A percentile compares a stretch with the other conserved stretches of the same genome.
These are phyloP conservation scores for Troides aeacus DNA, from an alignment of 2,888 invertebrate genomes.

Conservation along the genomic window DNA sequence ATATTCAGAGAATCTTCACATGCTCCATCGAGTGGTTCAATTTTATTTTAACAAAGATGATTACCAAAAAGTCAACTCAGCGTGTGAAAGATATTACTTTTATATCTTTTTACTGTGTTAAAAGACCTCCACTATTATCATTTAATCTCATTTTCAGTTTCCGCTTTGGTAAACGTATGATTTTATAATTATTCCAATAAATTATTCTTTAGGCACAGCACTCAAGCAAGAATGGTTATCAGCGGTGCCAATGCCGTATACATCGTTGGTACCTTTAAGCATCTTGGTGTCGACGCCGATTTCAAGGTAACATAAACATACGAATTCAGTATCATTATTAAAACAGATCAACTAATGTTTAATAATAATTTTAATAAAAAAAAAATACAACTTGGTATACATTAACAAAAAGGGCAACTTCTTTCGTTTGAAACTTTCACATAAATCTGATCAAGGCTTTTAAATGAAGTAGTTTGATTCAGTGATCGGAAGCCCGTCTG, in stretches of 20 bases:
- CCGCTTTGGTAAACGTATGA: neutral
- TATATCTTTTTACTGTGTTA: too few species aligned
- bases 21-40: too few species aligned
- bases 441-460: neutral
- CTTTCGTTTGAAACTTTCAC: neutral
- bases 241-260: constrained; percentile 88
- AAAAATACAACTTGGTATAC: neutral
- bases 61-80: too few species aligned
- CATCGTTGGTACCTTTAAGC: constrained; percentile 89
- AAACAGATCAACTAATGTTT: too few species aligned
- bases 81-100: too few species aligned
- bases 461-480: neutral
- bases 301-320: constrained; percentile 80
- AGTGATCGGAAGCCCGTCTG: neutral
- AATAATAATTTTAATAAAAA: too few species aligned
- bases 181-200: neutral
- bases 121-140: too few species aligned
- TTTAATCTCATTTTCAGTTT: neutral
- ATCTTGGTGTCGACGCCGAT: constrained; percentile 85
- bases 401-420: neutral
- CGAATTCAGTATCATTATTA: too few species aligned
- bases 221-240: constrained; percentile 89
- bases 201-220: constrained; percentile 80
- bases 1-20: too few species aligned
- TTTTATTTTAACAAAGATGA: too few species aligned